Conservation (phyloP, 2,797 vertebrate genomes). For the Peromyscus eremicus region DNA sequence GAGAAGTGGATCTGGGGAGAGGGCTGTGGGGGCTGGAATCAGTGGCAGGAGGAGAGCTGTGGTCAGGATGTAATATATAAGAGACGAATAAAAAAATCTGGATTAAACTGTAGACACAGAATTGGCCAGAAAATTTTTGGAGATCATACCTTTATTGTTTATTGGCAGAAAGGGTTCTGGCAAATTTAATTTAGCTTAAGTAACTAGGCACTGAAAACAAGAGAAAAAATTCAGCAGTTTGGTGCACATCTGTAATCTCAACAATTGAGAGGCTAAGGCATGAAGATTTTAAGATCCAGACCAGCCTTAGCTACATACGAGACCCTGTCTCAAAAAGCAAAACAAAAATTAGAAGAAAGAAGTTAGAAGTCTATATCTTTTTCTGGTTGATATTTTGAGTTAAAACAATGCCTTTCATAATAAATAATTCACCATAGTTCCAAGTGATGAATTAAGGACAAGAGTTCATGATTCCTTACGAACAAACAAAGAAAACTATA, state of each 20-base stretch:
- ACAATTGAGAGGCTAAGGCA: neutral
- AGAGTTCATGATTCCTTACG: conserved; percentile 46
- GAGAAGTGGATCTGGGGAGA: neutral
- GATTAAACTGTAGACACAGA: neutral
- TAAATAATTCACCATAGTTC: conserved; percentile 51
- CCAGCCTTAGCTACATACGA: neutral
- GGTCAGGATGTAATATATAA: neutral
- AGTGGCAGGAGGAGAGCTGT: neutral
- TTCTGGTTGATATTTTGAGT: conserved; percentile 13
- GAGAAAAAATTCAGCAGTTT: neutral
- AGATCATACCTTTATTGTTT: neutral
- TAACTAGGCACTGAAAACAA: neutral
- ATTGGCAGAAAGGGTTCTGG: neutral
- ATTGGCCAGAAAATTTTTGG: neutral
- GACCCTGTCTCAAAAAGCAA: neutral
- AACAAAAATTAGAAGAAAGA: conserved; percentile 21
- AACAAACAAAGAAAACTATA: conserved; percentile 59
- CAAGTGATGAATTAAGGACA: conserved; percentile 57
- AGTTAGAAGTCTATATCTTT: neutral
- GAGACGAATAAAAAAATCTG: neutral
- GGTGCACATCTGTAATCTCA: neutral
- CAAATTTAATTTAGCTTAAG: neutral
- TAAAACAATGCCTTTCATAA: conserved; percentile 56
- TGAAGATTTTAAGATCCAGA: neutral
- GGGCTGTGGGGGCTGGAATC: too few species aligned